Percentiles rank a stretch among this genome's conserved stretches.
These are phyloP conservation scores for Oopsacas minuta DNA, from an alignment of 37 sponge, comb jelly and placozoan species.

Conservation along the genomic window DNA sequence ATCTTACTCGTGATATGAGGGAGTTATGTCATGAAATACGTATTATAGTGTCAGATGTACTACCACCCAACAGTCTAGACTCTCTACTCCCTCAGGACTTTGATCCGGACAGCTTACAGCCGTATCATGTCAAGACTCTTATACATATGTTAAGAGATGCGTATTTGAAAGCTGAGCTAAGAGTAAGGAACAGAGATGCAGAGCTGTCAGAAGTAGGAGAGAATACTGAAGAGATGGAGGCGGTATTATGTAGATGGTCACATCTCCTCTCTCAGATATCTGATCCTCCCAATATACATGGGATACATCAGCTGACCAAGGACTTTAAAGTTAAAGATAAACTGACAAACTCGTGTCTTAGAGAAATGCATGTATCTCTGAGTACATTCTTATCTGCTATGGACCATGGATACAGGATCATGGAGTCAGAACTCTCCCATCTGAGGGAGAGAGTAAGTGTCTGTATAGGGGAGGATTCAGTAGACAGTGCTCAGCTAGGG, in stretches of 20 bases:
- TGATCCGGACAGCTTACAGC: not conserved
- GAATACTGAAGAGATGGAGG: not conserved
- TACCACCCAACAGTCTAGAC: not conserved
- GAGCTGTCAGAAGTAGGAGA: not conserved
- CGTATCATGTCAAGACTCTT: not conserved
- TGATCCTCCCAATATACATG: not conserved
- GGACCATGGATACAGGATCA: not conserved
- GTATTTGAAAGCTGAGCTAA: not conserved
- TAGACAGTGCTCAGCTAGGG: not conserved
- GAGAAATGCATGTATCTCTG: not conserved
- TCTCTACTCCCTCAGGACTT: slow-evolving; percentile 13
- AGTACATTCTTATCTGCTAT: not conserved
- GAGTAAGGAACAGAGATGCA: not conserved
- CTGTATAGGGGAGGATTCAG: not conserved
- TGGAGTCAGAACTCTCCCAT: not conserved
- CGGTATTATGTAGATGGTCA: not conserved
- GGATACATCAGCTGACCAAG: not conserved
- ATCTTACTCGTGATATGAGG: not conserved
- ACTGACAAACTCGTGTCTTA: not conserved
- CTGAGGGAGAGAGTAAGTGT: not conserved
- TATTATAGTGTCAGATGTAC: not conserved
- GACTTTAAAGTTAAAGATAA: not conserved
- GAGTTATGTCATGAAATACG: not conserved
- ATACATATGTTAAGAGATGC: not conserved
- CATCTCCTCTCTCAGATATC: not conserved